phyloP scores from a whole-genome alignment of 1,140 invertebrate genomes.

The Drosophila ananassae region DNA sequence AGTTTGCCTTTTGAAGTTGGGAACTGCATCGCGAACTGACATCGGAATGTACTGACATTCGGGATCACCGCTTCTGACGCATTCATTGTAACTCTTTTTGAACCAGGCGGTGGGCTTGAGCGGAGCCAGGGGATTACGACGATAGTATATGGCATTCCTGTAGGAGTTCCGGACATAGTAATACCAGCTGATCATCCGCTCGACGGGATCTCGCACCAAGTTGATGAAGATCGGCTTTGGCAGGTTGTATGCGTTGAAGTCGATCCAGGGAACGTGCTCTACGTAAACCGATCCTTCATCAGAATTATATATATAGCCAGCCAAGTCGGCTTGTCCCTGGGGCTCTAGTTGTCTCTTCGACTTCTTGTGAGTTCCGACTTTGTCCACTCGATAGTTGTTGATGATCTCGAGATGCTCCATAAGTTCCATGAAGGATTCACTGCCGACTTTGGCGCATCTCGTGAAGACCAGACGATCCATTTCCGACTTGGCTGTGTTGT shows the following conservation, averaged over 20 bases:
- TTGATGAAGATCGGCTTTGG: conserved; percentile 95
- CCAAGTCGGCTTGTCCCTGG: conserved; percentile 85
- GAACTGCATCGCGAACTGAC: conserved; percentile 90
- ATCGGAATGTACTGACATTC: conserved; percentile 93
- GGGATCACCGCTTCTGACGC: conserved; percentile 91
- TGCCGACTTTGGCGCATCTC: conserved; percentile 94
- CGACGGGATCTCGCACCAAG: conserved; percentile 93
- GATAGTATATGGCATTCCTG: conserved; percentile 93
- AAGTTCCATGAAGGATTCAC: conserved; percentile 94
- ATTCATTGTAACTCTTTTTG: conserved; percentile 95
- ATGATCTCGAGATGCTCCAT: conserved; percentile 86
- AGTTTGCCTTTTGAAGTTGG: conserved; percentile 90
- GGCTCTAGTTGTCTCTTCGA: conserved; percentile 43
- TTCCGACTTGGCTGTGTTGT: conserved; percentile 85
- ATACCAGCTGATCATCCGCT: conserved; percentile 95
- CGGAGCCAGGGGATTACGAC: conserved; percentile 91
- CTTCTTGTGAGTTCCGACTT: conserved; percentile 31
- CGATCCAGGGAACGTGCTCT: conserved; percentile 91
- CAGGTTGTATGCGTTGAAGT: conserved; percentile 86
- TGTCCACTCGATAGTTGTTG: conserved; percentile 60
- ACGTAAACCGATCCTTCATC: conserved; percentile 87
- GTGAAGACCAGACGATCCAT: conserved; percentile 90
- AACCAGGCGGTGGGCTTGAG: conserved; percentile 93
- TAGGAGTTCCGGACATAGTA: conserved; percentile 93
- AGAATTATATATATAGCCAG: conserved; percentile 85